Conservation (phyloP, 2,797 vertebrate genomes). For the Vespertilio murinus region DNA sequence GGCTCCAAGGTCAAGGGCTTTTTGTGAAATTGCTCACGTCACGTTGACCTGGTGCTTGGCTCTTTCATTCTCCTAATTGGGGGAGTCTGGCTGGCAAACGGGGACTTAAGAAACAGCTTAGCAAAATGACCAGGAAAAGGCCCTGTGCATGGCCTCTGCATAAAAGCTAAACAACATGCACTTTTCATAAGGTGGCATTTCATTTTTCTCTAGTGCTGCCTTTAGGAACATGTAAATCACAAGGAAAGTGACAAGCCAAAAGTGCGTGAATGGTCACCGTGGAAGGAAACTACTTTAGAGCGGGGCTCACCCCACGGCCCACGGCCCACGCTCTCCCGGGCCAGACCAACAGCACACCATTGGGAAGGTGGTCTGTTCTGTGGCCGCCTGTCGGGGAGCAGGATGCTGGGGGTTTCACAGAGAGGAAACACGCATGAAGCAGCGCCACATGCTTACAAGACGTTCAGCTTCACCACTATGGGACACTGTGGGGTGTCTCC, state of each 20-base stretch:
- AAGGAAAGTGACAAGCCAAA: slow-evolving; percentile 38
- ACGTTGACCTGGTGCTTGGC: background rate
- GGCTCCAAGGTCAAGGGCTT: background rate
- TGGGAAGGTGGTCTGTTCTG: background rate
- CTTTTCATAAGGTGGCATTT: slow-evolving; percentile 45
- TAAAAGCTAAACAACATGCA: slow-evolving; percentile 14
- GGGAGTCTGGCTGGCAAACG: background rate
- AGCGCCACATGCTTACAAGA: background rate
- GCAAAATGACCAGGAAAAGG: background rate
- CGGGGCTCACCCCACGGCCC: background rate
- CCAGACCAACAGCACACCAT: background rate
- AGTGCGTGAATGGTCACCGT: background rate
- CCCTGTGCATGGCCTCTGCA: background rate
- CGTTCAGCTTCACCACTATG: background rate
- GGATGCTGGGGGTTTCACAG: slow-evolving; percentile 1
- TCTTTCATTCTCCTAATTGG: background rate
- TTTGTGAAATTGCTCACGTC: background rate
- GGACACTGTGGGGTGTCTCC: background rate
- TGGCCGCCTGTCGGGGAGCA: background rate
- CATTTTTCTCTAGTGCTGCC: slow-evolving; percentile 37
- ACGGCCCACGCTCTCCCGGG: background rate
- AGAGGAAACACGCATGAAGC: background rate
- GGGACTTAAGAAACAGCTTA: background rate
- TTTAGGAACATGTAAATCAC: slow-evolving; percentile 47
- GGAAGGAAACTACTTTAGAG: slow-evolving; percentile 1